Evolutionary conservation across 2,888 invertebrate species (phyloP), one percentile per base, ranked within the genome.

Genomic region (Smittia sp.): DNA sequence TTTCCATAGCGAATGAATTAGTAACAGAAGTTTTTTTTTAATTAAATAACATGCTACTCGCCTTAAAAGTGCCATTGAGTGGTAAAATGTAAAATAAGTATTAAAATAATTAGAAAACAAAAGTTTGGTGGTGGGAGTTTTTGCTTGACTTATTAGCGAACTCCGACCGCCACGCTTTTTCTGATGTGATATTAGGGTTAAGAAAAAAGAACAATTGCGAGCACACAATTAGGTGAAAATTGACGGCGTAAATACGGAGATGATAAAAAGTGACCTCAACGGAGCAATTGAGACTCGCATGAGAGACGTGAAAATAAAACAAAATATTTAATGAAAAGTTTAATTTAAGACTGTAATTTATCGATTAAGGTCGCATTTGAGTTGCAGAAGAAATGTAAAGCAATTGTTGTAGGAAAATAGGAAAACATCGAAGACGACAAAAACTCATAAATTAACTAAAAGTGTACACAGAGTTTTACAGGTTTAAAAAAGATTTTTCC

Each of bases 141-240:
- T n/a, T n/a, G n/a, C n/a, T n/a, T n/a, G n/a, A n/a, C n/a, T n/a
- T n/a, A n/a, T n/a, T n/a, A n/a, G n/a, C n/a, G n/a, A n/a, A n/a
- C n/a, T n/a, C n/a, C n/a, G n/a, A n/a, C n/a, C n/a, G n/a, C n/a
- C n/a, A n/a, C n/a, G n/a, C n/a, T n/a, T 46, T 70, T 52, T 72
- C 25, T 62, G 58, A 72, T 72, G 72, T 72, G 72, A 72, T 72
- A 72, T 62, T 72, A 72, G 39, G 58, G 22, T 72, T 72, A 72
- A 62, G 15, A 25, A 39, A 22, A 38, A 72, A 72, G 22, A 9
- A 6, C 25, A 25, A 63, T 63, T 27, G 25, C 11, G 27, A 22
- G n/a, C 63, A 27, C n/a, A 27, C 7, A 27, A 9, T 58, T n/a
- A 18, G 46, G 52, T 62, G 32, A 39, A 54, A 72, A 72, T 67